phyloP scores from a whole-genome alignment of 2,888 invertebrate genomes.

The Hypomecis atomaria region DNA sequence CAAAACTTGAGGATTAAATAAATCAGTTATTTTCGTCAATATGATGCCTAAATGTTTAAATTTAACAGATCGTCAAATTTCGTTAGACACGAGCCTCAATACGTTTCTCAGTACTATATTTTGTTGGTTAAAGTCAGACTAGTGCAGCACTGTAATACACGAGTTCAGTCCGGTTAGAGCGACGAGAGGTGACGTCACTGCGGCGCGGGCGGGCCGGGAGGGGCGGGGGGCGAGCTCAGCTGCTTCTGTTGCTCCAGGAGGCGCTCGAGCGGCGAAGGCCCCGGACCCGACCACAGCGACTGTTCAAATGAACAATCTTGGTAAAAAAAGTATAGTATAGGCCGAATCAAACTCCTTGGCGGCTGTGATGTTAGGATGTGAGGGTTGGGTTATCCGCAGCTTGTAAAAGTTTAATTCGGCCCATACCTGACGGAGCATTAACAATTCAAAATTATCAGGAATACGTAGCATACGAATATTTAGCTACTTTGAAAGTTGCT shows the following conservation, averaged over 20 bases:
- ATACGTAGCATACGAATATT: too few relatives aligned
- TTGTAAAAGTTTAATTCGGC: neutral
- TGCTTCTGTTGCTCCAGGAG: slow-evolving; percentile 92
- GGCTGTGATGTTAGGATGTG: too few relatives aligned
- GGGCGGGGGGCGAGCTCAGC: slow-evolving; percentile 64
- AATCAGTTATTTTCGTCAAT: neutral
- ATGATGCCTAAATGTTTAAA: neutral
- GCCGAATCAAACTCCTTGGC: too few relatives aligned
- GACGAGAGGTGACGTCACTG: slow-evolving; percentile 54
- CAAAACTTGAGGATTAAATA: neutral
- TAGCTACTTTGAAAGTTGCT: too few relatives aligned
- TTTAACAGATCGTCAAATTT: neutral
- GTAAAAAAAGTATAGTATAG: too few relatives aligned
- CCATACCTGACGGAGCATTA: neutral
- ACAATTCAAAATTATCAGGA: neutral
- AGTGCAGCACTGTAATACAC: slow-evolving; percentile 9
- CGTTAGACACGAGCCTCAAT: neutral
- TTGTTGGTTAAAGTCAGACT: neutral
- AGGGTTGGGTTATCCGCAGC: too few relatives aligned
- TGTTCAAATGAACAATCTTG: slow-evolving; percentile 59
- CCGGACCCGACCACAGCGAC: slow-evolving; percentile 91
- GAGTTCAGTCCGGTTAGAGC: slow-evolving; percentile 5
- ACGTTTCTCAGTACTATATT: neutral
- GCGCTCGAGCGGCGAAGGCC: slow-evolving; percentile 91
- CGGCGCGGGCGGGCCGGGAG: slow-evolving; percentile 42